These are phyloP conservation scores for Lophochroa leadbeateri DNA, from an alignment of 2,113 vertebrate species.

Conservation along the genomic window DNA sequence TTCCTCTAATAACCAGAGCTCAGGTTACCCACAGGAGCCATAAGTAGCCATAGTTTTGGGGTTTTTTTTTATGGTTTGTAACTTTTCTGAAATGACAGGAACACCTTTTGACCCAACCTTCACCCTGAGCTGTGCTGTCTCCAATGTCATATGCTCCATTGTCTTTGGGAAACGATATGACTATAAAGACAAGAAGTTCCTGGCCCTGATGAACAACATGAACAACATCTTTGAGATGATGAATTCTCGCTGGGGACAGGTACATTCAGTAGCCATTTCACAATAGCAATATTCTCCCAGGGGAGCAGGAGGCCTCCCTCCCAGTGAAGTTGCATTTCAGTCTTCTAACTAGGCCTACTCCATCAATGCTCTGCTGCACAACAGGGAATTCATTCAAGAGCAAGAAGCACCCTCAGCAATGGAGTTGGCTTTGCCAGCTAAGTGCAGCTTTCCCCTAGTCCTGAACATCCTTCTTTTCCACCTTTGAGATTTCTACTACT, in stretches of 20 bases:
- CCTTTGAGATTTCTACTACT: background rate
- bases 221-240: background rate
- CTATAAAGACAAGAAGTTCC: conserved; percentile 46
- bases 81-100: conserved; percentile 20
- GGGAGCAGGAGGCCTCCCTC: background rate
- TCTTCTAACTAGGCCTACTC: background rate
- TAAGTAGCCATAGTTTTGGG: background rate
- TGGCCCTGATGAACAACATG: conserved; percentile 6
- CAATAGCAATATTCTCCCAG: background rate
- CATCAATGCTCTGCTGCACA: background rate
- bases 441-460: background rate
- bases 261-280: background rate
- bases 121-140: background rate
- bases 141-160: conserved; percentile 32
- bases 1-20: background rate
- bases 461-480: background rate
- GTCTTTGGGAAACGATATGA: conserved; percentile 39
- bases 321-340: background rate
- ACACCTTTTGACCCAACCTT: conserved; percentile 20
- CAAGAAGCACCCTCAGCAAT: background rate
- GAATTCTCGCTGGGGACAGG: conserved; percentile 7
- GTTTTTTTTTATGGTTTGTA: rapidly evolving
- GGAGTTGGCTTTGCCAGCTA: background rate
- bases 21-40: background rate
- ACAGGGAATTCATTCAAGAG: background rate